Evolutionary conservation across 1,140 invertebrate species (phyloP), one percentile per base, ranked within the genome.

Genomic region (Caerostris darwini): DNA sequence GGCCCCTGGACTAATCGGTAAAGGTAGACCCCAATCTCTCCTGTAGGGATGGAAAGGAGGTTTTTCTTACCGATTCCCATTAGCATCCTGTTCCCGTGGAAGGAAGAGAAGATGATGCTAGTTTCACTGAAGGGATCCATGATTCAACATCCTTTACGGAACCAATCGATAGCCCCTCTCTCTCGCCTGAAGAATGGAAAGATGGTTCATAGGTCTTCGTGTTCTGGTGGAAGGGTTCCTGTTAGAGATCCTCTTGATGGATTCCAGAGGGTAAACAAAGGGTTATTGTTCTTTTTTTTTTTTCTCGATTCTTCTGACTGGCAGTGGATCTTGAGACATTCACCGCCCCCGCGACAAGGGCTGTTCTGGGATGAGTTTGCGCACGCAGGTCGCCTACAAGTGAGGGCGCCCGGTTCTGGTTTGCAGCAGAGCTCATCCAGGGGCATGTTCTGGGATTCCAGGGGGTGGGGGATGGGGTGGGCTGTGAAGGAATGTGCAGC

Each of bases 341-440:
- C 59, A 3, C n/a, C 89, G 56, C 71, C 54, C 69, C 77, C 69
- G 58, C 58, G 90, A 34, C 50, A 12, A 50, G 57, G 67, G 69
- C 69, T 90, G n/a, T 59, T 57, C n/a, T 50, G 57, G 14, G 71
- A 58, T n/a, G 19, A 19, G 12, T 7, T 19, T 92, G 90, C 90
- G 90, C 90, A 58, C 90, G 90, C 90, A 92, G n/a, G 50, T 81
- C 50, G 77, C 90, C 90, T 83, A 77, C 14, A 59, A 54, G 89
- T 12, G 50, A 64, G 34, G 87, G 87, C 59, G 57, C 59, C 87
- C 61, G 50, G 61, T 59, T 59, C 58, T 87, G 17, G 59, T 87
- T 59, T 87, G 85, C 85, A 87, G 85, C 34, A 87, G 58, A 34
- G 57, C 85, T 59, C 12, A 87, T 89, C 87, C 87, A 69, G 87